Evolutionary conservation across 2,888 invertebrate genomes (phyloP).

Genomic region (Endotricha flammealis): DNA sequence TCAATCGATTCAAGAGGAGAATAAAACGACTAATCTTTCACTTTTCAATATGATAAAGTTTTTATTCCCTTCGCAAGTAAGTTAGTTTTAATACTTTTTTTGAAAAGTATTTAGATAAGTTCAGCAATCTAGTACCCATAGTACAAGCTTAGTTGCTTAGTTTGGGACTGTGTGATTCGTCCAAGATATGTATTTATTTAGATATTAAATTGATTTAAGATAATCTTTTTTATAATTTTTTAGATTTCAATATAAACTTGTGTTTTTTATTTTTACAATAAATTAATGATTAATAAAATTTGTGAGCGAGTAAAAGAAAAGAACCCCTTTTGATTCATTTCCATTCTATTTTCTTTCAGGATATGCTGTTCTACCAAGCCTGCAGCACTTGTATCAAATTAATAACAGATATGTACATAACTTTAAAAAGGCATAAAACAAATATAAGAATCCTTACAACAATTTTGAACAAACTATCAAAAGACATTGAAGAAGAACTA

Average conservation of each 20-base stretch:
- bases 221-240: too few species aligned
- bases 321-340: too few species aligned
- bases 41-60: constrained; percentile 32
- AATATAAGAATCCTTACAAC: constrained; percentile 21
- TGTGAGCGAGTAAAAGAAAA: too few species aligned
- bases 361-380: constrained; percentile 30
- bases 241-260: too few species aligned
- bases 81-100: constrained; percentile 23
- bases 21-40: constrained; percentile 21
- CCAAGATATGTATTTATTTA: too few species aligned
- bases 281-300: too few species aligned
- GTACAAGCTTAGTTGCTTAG: too few species aligned
- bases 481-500: constrained; percentile 20
- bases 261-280: too few species aligned
- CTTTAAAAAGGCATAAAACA: constrained; percentile 27
- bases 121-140: too few species aligned
- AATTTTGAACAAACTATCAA: constrained; percentile 22
- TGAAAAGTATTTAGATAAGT: too few species aligned
- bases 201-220: too few species aligned
- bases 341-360: constrained; percentile 29
- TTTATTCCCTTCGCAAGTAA: constrained; percentile 42
- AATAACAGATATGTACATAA: constrained; percentile 33
- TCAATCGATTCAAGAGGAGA: constrained; percentile 29
- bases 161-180: too few species aligned
- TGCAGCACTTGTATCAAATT: constrained; percentile 36